These are phyloP conservation scores for Amblyjoppa fuscipennis DNA, from an alignment of 2,888 invertebrate genomes.

Conservation along the genomic window DNA sequence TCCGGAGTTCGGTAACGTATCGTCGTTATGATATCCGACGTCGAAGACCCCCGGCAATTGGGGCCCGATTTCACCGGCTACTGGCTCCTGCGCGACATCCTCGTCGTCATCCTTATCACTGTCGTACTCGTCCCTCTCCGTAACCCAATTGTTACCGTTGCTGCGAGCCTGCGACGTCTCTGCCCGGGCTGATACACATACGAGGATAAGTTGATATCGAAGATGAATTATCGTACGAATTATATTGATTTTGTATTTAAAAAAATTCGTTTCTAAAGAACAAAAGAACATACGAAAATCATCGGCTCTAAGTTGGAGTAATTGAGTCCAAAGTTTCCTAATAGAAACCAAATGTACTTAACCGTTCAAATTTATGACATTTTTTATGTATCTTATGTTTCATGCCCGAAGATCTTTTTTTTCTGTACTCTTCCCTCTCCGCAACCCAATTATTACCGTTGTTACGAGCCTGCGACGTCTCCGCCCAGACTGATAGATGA, in stretches of 20 bases:
- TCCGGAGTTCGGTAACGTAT: slow-evolving; percentile 54
- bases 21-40: slow-evolving; percentile 45
- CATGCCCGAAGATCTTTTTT: too few relatives aligned
- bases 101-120: slow-evolving; percentile 69
- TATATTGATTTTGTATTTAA: not conserved
- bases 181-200: slow-evolving; percentile 45
- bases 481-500: too few relatives aligned
- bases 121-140: slow-evolving; percentile 61
- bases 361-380: too few relatives aligned
- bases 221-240: not conserved
- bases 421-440: too few relatives aligned
- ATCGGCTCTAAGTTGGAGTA: too few relatives aligned
- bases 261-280: too few relatives aligned
- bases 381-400: too few relatives aligned
- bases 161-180: slow-evolving; percentile 54
- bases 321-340: too few relatives aligned
- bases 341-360: too few relatives aligned
- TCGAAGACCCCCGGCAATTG: slow-evolving; percentile 62
- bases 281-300: too few relatives aligned
- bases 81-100: slow-evolving; percentile 51
- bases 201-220: not conserved
- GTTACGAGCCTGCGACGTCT: too few relatives aligned
- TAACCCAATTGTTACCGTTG: slow-evolving; percentile 60
- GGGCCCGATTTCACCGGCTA: slow-evolving; percentile 57
- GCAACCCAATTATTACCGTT: too few relatives aligned